Evolutionary conservation across 2,888 invertebrate species (phyloP).

Genomic region (Polydrusus pterygomalis): DNA sequence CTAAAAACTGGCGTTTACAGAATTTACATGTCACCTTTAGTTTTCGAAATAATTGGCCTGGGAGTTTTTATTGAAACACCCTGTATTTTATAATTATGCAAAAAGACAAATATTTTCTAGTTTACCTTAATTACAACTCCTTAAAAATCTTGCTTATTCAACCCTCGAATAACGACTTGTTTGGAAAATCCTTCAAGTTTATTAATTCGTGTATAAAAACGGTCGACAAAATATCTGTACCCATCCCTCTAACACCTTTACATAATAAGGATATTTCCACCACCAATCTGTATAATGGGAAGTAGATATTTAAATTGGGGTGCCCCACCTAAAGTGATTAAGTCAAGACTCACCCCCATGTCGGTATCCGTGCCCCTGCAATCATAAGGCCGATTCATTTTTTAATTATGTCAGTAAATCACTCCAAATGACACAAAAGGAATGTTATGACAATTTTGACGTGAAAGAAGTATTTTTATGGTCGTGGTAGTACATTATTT

Average conservation of each 20-base stretch:
- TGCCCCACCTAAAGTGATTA: slow-evolving; percentile 42
- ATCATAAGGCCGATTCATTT: slow-evolving; percentile 41
- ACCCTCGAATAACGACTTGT: not conserved
- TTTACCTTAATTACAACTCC: no score
- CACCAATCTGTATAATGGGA: slow-evolving; percentile 37
- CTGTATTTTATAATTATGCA: no score
- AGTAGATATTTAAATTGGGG: slow-evolving; percentile 45
- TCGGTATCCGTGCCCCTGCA: slow-evolving; percentile 31
- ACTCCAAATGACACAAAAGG: slow-evolving; percentile 19
- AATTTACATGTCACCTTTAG: no score
- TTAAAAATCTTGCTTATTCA: no score
- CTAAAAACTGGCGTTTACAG: no score
- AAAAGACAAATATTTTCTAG: no score
- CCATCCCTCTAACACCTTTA: slow-evolving; percentile 2
- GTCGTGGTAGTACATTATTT: slow-evolving; percentile 22
- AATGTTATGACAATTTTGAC: slow-evolving; percentile 44
- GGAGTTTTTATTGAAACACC: no score
- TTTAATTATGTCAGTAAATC: slow-evolving; percentile 47
- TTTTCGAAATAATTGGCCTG: no score
- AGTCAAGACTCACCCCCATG: slow-evolving; percentile 38
- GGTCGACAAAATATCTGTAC: slow-evolving; percentile 9
- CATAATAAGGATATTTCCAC: slow-evolving; percentile 4
- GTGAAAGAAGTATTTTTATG: slow-evolving; percentile 34
- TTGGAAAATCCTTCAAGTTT: no score
- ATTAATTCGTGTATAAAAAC: not conserved